These are phyloP conservation scores for Serrognathus titanus DNA, from an alignment of 2,888 invertebrate genomes.

Conservation along the genomic window DNA sequence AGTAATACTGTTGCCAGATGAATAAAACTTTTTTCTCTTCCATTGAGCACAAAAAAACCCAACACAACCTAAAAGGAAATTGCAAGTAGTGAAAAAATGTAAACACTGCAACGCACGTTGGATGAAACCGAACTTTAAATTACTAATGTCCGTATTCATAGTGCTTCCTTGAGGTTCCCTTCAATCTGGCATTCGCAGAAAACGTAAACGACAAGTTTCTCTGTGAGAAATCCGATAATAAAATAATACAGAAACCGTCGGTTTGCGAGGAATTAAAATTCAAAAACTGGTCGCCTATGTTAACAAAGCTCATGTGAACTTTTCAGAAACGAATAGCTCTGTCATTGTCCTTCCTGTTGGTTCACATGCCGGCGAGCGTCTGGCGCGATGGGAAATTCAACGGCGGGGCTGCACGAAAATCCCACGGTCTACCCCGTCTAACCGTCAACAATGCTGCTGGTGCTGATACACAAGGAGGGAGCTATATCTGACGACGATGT, in stretches of 20 bases:
- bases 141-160: no score
- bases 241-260: not conserved
- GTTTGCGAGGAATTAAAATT: slow-evolving; percentile 7
- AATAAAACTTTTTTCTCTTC: no score
- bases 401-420: slow-evolving; percentile 35
- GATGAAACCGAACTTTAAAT: no score
- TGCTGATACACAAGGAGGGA: slow-evolving; percentile 19
- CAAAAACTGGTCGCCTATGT: slow-evolving; percentile 4
- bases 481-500: slow-evolving; percentile 2
- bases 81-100: no score
- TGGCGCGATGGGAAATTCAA: slow-evolving; percentile 33
- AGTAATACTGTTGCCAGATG: no score
- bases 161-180: no score
- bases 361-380: slow-evolving; percentile 27
- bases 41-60: no score
- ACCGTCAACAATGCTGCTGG: slow-evolving; percentile 36
- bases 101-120: no score
- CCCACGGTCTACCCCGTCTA: slow-evolving; percentile 42
- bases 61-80: no score
- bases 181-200: no score
- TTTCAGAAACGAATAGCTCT: slow-evolving; percentile 15
- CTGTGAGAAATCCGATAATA: no score
- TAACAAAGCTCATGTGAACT: slow-evolving; percentile 5
- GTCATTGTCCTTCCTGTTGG: slow-evolving; percentile 33
- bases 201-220: no score